Conservation (phyloP, 2,113 vertebrate species). For the Clarias batrachus region DNA sequence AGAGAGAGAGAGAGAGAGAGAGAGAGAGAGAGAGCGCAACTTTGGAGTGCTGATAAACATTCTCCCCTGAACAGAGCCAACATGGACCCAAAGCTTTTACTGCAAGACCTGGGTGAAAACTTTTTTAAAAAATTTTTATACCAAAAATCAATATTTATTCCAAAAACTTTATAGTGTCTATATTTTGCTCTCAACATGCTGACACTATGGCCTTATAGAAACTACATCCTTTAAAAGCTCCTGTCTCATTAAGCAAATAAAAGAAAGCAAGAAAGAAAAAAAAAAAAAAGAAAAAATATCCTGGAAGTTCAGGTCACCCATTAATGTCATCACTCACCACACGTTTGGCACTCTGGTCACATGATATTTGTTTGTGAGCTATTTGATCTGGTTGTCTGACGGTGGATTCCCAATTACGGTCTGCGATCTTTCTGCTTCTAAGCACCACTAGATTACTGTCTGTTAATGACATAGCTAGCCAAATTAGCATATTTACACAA, state of each 20-base stretch:
- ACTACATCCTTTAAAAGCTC: neutral
- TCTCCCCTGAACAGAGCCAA: neutral
- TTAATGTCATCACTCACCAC: neutral
- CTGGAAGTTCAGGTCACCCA: neutral
- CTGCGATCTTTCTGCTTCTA: neutral
- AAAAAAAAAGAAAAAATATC: too few relatives aligned
- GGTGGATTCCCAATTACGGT: neutral
- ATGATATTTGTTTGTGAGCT: neutral
- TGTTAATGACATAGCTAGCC: neutral
- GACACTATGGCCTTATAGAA: neutral
- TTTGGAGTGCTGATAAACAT: neutral
- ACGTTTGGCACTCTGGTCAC: neutral
- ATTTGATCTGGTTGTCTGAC: neutral
- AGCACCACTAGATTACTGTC: neutral
- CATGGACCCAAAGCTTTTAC: slow-evolving; percentile 8
- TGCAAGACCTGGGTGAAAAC: neutral
- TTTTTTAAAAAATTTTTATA: neutral
- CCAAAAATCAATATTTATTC: neutral
- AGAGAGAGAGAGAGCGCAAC: neutral
- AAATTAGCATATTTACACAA: neutral
- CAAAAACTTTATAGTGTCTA: neutral
- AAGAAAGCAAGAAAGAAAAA: neutral
- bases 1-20: too few relatives aligned
- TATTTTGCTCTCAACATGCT: neutral
- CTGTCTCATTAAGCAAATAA: neutral